phyloP scores from a whole-genome alignment of 2,113 vertebrate species.

The Osmerus mordax region DNA sequence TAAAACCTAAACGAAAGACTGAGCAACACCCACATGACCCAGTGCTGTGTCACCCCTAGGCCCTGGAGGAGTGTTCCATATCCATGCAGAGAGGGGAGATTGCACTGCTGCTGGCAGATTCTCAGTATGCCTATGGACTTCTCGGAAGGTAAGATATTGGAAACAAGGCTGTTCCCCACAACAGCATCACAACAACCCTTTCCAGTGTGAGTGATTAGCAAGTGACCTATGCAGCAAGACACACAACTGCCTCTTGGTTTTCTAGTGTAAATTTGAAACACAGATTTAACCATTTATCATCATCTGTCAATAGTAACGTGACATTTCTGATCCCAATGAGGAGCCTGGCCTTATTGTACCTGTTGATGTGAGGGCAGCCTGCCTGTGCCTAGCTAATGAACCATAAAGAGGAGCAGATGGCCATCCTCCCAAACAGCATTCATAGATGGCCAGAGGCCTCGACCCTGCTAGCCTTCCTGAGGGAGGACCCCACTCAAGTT shows the following conservation, averaged over 20 bases:
- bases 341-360: slow-evolving; percentile 53
- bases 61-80: slow-evolving; percentile 77
- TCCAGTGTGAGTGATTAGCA: no score
- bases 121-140: slow-evolving; percentile 75
- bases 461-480: slow-evolving; percentile 46
- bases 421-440: slow-evolving; percentile 56
- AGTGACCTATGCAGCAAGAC: no score
- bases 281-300: slow-evolving; percentile 17
- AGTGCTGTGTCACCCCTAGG: slow-evolving; percentile 58
- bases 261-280: slow-evolving; percentile 6
- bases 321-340: slow-evolving; percentile 18
- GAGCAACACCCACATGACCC: neutral
- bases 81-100: slow-evolving; percentile 78
- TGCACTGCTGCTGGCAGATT: slow-evolving; percentile 77
- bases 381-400: slow-evolving; percentile 67
- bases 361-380: slow-evolving; percentile 65
- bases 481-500: slow-evolving; percentile 54
- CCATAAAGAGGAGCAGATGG: slow-evolving; percentile 75
- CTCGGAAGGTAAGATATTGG: slow-evolving; percentile 76
- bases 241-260: no score
- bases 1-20: no score
- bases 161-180: neutral
- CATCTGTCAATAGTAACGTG: slow-evolving; percentile 22
- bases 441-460: slow-evolving; percentile 51
- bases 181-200: neutral